Evolutionary conservation across 92 coral and sea anemone species (phyloP).

Genomic region (Bergia sp.): DNA sequence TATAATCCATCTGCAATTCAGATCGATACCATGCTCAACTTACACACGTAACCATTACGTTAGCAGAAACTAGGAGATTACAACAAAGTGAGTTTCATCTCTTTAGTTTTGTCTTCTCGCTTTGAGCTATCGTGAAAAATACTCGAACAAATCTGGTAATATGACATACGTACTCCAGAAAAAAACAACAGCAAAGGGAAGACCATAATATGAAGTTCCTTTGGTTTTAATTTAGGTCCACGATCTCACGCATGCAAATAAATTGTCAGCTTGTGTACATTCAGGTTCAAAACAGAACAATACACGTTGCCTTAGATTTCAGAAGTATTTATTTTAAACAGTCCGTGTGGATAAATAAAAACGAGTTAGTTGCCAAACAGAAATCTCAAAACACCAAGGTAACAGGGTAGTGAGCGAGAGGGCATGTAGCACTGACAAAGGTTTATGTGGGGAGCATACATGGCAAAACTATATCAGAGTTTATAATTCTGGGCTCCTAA

Average conservation of each 20-base stretch:
- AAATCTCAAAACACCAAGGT: conserved; percentile 8
- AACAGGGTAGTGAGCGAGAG: neutral
- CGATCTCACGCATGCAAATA: neutral
- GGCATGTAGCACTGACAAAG: neutral
- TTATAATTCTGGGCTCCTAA: neutral
- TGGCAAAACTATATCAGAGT: neutral
- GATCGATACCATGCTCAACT: neutral
- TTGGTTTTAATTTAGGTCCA: neutral
- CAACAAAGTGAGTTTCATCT: neutral
- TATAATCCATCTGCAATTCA: conserved; percentile 1
- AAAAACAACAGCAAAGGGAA: neutral
- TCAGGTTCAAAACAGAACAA: neutral
- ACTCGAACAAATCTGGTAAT: neutral
- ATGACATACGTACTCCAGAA: neutral
- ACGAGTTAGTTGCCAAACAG: neutral
- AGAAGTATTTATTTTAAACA: neutral
- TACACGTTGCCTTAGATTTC: neutral
- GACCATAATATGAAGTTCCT: neutral
- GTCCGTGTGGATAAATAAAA: neutral
- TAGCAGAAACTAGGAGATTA: neutral
- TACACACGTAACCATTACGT: neutral
- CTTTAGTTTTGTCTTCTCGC: neutral
- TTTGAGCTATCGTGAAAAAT: neutral
- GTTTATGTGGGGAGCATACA: neutral
- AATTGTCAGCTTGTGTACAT: conserved; percentile 19